Percentiles rank a stretch among this genome's conserved stretches.
These are phyloP conservation scores for Halcyon leucocephala DNA, from an alignment of 2,797 vertebrate genomes.

Conservation along the genomic window DNA sequence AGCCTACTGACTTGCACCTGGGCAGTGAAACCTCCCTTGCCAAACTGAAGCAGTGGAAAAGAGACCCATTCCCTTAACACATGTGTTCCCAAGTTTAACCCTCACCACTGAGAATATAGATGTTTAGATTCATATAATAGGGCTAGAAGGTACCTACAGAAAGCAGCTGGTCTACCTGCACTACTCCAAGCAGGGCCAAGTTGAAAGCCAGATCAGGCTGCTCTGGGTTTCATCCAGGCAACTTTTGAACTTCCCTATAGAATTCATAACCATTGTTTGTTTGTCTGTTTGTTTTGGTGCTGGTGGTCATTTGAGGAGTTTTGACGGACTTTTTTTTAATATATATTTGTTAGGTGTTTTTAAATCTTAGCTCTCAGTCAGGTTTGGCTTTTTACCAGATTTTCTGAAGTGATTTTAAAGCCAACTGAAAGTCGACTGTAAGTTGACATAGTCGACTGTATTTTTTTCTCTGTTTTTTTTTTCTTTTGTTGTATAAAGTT, in stretches of 20 bases:
- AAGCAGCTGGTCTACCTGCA: not conserved
- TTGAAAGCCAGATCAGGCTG: not conserved
- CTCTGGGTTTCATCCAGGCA: not conserved
- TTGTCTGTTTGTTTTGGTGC: not conserved
- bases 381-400: not conserved
- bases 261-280: not conserved
- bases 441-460: fast-evolving
- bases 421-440: not conserved
- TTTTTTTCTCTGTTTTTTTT: not conserved
- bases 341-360: not conserved
- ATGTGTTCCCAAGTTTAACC: not conserved
- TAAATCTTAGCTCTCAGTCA: not conserved
- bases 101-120: not conserved
- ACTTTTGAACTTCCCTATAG: not conserved
- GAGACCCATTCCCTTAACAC: not conserved
- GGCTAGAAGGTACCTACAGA: not conserved
- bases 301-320: fast-evolving
- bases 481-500: not conserved
- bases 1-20: not conserved
- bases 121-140: not conserved
- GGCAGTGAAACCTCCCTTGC: not conserved
- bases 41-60: not conserved
- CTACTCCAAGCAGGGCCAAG: not conserved
- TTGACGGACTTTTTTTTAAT: not conserved
- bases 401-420: not conserved